Percentiles rank a stretch among this genome's conserved stretches.
Conservation (phyloP, 2,888 invertebrate genomes). For the Plagiodera versicolora region DNA sequence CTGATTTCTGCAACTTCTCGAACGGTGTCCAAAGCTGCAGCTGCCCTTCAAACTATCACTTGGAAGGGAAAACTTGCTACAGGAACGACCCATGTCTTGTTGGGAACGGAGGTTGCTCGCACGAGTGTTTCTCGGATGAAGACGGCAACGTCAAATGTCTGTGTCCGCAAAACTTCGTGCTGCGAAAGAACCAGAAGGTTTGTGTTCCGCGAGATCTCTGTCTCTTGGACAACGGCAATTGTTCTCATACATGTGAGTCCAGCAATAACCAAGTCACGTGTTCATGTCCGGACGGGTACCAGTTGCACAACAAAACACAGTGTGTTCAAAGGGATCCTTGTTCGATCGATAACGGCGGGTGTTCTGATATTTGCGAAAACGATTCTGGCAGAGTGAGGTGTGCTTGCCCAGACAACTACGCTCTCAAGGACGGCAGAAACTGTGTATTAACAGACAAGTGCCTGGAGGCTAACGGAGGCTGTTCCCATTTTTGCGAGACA, state of each 20-base stretch:
- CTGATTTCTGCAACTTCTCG: constrained; percentile 59
- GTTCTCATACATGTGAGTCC: constrained; percentile 58
- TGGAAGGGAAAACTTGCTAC: constrained; percentile 42
- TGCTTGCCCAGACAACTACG: constrained; percentile 56
- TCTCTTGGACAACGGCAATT: constrained; percentile 59
- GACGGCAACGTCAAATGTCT: constrained; percentile 49
- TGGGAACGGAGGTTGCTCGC: constrained; percentile 49
- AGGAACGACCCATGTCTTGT: constrained; percentile 45
- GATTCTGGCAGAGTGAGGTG: constrained; percentile 58
- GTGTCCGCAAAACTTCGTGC: constrained; percentile 52
- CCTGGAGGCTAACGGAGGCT: constrained; percentile 39
- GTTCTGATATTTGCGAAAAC: constrained; percentile 55
- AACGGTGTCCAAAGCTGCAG: constrained; percentile 55
- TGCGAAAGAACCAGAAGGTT: constrained; percentile 26
- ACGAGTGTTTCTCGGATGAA: constrained; percentile 40
- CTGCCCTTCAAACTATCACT: constrained; percentile 53
- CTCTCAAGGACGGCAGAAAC: constrained; percentile 48
- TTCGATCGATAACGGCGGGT: constrained; percentile 50
- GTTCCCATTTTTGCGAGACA: constrained; percentile 46
- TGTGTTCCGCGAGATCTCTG: constrained; percentile 48
- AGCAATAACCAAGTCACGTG: constrained; percentile 27
- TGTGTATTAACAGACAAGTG: constrained; percentile 45
- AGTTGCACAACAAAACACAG: constrained; percentile 46
- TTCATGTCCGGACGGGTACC: constrained; percentile 50
- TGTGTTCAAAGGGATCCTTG: constrained; percentile 56